Percentiles rank a stretch among this genome's conserved stretches.
These are phyloP conservation scores for Meta bourneti DNA, from an alignment of 2,888 invertebrate genomes.

Conservation along the genomic window DNA sequence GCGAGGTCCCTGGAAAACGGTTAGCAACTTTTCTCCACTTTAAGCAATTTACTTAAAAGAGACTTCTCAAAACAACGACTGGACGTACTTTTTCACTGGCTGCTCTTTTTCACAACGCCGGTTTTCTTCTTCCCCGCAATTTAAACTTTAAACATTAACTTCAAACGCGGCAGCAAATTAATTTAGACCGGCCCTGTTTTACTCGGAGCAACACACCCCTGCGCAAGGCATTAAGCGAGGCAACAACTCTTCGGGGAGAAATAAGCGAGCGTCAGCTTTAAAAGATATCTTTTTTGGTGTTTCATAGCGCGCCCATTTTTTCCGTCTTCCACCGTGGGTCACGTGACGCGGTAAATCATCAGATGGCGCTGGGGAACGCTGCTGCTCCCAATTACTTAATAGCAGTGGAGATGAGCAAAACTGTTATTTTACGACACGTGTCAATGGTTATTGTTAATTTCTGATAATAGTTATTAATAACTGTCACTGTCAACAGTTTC, in stretches of 20 bases:
- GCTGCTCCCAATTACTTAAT: no score
- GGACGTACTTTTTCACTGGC: background rate
- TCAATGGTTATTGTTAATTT: no score
- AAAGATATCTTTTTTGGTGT: slow-evolving; percentile 6
- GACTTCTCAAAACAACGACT: slow-evolving; percentile 10
- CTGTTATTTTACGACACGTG: no score
- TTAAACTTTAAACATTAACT: slow-evolving; percentile 63
- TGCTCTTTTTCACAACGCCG: background rate
- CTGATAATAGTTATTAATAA: no score
- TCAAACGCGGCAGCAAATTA: slow-evolving; percentile 41
- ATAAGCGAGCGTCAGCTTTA: slow-evolving; percentile 1
- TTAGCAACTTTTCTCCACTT: slow-evolving; percentile 34
- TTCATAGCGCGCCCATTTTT: background rate
- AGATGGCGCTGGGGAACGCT: no score
- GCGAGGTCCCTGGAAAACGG: background rate
- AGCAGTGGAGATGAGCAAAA: no score
- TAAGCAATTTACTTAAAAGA: slow-evolving; percentile 21
- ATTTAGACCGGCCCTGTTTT: slow-evolving; percentile 16
- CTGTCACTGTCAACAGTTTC: no score
- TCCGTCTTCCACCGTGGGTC: no score
- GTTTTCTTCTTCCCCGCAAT: slow-evolving; percentile 30
- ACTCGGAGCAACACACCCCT: background rate
- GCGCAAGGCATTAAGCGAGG: background rate
- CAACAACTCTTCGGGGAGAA: slow-evolving; percentile 25
- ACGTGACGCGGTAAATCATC: no score